Conservation (phyloP, 1,140 invertebrate genomes). For the Dysdera silvatica region DNA sequence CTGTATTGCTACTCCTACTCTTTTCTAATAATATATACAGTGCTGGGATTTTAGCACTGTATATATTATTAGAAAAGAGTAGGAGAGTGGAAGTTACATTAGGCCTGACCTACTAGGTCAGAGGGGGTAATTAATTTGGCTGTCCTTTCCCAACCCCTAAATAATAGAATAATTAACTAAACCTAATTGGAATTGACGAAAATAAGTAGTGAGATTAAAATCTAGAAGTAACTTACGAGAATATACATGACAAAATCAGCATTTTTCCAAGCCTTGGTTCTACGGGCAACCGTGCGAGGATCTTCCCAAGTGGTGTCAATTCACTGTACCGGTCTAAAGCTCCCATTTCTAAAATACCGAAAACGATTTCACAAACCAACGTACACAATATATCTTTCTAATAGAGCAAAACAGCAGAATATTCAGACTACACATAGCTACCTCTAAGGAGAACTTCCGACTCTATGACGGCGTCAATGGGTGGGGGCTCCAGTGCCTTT, state of each 20-base stretch:
- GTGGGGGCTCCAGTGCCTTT: slow-evolving; percentile 88
- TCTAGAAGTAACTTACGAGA: slow-evolving; percentile 45
- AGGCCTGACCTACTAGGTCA: no score
- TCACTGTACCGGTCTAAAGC: slow-evolving; percentile 76
- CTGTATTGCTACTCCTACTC: no score
- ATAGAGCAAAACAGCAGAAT: neutral
- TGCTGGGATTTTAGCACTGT: no score
- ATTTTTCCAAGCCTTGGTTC: slow-evolving; percentile 90
- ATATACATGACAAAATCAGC: slow-evolving; percentile 80
- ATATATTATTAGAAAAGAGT: no score
- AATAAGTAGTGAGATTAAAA: neutral
- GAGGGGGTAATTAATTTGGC: no score
- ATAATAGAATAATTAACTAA: no score
- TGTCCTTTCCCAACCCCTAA: no score
- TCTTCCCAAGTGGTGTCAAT: slow-evolving; percentile 78
- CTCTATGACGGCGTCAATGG: slow-evolving; percentile 85
- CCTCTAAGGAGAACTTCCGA: slow-evolving; percentile 58
- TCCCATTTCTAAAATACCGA: slow-evolving; percentile 61
- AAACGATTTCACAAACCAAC: slow-evolving; percentile 57
- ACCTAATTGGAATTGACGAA: neutral
- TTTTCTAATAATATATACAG: no score
- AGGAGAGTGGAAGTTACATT: no score
- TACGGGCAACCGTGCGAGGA: slow-evolving; percentile 83
- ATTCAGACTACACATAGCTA: slow-evolving; percentile 40
- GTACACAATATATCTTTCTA: slow-evolving; percentile 64